These are phyloP conservation scores for Haliclona indistincta DNA, from an alignment of 37 sponge, comb jelly and placozoan species.

Conservation along the genomic window DNA sequence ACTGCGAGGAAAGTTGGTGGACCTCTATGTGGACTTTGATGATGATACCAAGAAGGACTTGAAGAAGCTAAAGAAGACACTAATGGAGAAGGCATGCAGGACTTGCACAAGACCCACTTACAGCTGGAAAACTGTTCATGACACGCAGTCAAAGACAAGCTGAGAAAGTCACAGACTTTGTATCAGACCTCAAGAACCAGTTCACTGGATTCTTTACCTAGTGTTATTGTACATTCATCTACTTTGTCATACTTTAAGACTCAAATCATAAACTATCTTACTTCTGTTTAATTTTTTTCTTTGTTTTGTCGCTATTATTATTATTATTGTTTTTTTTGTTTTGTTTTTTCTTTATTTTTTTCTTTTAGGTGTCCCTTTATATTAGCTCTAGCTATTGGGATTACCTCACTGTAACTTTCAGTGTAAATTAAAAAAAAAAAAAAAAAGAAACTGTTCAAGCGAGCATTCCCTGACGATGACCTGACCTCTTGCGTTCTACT, in stretches of 20 bases:
- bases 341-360: too few relatives aligned
- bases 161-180: conserved; percentile 28
- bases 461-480: conserved; percentile 28
- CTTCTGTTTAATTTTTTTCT: too few relatives aligned
- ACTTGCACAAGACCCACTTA: conserved; percentile 14
- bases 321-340: too few relatives aligned
- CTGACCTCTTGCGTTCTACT: conserved; percentile 16
- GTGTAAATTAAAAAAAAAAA: too few relatives aligned
- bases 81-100: conserved; percentile 6
- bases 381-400: too few relatives aligned
- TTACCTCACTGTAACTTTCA: too few relatives aligned
- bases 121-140: conserved; percentile 6
- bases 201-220: too few relatives aligned
- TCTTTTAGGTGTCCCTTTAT: too few relatives aligned
- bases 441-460: conserved; percentile 18
- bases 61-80: conserved; percentile 7
- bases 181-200: conserved; percentile 8
- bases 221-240: too few relatives aligned
- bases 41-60: conserved; percentile 4
- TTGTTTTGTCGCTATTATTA: too few relatives aligned
- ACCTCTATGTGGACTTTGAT: conserved; percentile 11
- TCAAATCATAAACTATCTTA: too few relatives aligned
- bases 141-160: not conserved
- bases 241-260: too few relatives aligned
- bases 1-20: conserved; percentile 33